Evolutionary conservation across 2,888 invertebrate genomes (phyloP).

Genomic region (Tipula confusa): DNA sequence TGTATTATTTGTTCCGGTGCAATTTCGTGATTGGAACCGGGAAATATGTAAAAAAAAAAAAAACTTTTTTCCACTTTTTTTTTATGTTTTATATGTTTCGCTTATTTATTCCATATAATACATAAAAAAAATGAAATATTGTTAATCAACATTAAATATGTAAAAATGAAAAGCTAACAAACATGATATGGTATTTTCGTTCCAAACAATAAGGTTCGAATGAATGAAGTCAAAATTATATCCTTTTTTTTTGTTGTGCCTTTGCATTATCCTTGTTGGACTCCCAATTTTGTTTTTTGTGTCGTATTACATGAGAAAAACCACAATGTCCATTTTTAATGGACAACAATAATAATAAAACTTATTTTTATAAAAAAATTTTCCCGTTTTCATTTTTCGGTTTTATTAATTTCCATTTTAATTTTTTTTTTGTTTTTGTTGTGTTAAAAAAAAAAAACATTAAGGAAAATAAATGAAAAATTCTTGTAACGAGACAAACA

Average conservation of each 20-base stretch:
- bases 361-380: too few species aligned
- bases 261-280: background rate
- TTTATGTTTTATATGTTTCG: background rate
- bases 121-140: conserved; percentile 10
- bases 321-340: background rate
- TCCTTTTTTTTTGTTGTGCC: background rate
- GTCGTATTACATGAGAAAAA: background rate
- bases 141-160: conserved; percentile 25
- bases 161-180: background rate
- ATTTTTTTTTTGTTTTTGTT: background rate
- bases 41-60: conserved; percentile 26
- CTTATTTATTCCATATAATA: background rate
- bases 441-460: background rate
- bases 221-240: background rate
- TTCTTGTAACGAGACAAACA: background rate
- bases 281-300: background rate
- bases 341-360: background rate
- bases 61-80: too few species aligned
- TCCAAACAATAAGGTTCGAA: background rate
- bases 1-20: conserved; percentile 27
- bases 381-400: background rate
- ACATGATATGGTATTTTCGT: background rate
- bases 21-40: conserved; percentile 30
- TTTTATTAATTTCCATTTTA: conserved; percentile 1
- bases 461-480: background rate